Conservation (phyloP, 2,888 invertebrate genomes). For the Cyclophora albipunctata region DNA sequence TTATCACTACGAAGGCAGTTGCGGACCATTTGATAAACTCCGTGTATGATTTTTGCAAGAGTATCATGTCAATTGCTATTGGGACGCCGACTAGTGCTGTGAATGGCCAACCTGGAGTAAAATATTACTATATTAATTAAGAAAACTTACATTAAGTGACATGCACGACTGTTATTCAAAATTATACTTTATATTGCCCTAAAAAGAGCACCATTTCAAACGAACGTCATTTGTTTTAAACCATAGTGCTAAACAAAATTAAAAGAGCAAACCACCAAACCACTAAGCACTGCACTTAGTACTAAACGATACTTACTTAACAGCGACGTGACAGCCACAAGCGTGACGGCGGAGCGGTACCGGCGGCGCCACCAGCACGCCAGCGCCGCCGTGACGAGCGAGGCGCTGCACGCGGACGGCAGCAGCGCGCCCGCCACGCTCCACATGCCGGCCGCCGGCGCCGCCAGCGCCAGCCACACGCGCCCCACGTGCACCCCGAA, state of each 20-base stretch:
- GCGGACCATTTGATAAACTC: conserved; percentile 85
- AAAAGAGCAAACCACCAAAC: too few species aligned
- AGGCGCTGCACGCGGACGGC: conserved; percentile 97
- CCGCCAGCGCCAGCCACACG: conserved; percentile 84
- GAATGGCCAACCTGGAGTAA: conserved; percentile 94
- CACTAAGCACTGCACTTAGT: too few species aligned
- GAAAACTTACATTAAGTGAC: too few species aligned
- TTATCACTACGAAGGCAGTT: conserved; percentile 81
- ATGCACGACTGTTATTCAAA: too few species aligned
- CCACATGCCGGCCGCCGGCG: conserved; percentile 85
- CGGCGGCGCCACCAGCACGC: conserved; percentile 92
- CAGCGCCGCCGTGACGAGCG: conserved; percentile 86
- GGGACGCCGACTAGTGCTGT: conserved; percentile 93
- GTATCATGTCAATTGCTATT: conserved; percentile 88
- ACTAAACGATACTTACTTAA: conserved; percentile 61
- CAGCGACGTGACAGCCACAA: conserved; percentile 87
- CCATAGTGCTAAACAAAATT: too few species aligned
- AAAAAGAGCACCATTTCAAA: too few species aligned
- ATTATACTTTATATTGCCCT: too few species aligned
- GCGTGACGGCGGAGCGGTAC: conserved; percentile 86
- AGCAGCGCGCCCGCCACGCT: conserved; percentile 90
- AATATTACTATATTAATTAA: neutral
- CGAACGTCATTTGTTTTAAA: too few species aligned
- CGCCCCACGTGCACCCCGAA: conserved; percentile 93
- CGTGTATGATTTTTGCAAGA: conserved; percentile 77